These are phyloP conservation scores for Tribolium madens DNA, from an alignment of 1,140 invertebrate species.

Conservation along the genomic window DNA sequence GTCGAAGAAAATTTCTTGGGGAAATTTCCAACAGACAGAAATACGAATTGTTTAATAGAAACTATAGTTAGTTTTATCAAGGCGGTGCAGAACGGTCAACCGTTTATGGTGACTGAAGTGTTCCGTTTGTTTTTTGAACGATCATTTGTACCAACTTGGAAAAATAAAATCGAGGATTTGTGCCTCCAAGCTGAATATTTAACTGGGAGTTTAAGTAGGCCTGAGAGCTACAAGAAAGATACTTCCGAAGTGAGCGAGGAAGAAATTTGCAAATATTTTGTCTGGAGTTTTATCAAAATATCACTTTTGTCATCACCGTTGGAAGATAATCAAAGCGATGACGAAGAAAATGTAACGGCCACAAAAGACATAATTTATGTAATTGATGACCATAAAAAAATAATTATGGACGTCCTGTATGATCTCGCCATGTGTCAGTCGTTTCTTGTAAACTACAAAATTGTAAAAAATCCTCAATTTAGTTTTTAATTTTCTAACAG, in stretches of 20 bases:
- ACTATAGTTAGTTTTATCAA: slow-evolving; percentile 54
- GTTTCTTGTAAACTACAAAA: slow-evolving; percentile 64
- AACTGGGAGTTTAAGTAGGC: slow-evolving; percentile 53
- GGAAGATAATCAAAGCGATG: slow-evolving; percentile 50
- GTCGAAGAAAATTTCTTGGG: slow-evolving; percentile 62
- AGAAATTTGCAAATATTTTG: slow-evolving; percentile 56
- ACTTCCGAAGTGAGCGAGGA: slow-evolving; percentile 40
- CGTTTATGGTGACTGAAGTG: slow-evolving; percentile 47
- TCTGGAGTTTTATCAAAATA: slow-evolving; percentile 54
- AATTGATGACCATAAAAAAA: slow-evolving; percentile 52
- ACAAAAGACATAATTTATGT: slow-evolving; percentile 47
- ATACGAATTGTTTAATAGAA: slow-evolving; percentile 51
- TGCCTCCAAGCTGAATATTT: slow-evolving; percentile 58
- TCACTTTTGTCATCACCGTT: slow-evolving; percentile 48
- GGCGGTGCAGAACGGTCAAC: slow-evolving; percentile 49
- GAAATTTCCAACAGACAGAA: slow-evolving; percentile 36
- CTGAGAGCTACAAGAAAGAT: slow-evolving; percentile 34
- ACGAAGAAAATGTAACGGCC: slow-evolving; percentile 34
- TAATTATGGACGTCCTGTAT: slow-evolving; percentile 59
- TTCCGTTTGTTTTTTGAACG: slow-evolving; percentile 53
- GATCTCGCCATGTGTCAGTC: slow-evolving; percentile 55
- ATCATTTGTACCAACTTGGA: slow-evolving; percentile 48
- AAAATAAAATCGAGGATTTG: slow-evolving; percentile 42
- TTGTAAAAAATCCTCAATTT: slow-evolving; percentile 53
- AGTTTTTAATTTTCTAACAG: not conserved